These are phyloP conservation scores for Antheraea pernyi DNA, from an alignment of 1,140 invertebrate genomes.

Conservation along the genomic window DNA sequence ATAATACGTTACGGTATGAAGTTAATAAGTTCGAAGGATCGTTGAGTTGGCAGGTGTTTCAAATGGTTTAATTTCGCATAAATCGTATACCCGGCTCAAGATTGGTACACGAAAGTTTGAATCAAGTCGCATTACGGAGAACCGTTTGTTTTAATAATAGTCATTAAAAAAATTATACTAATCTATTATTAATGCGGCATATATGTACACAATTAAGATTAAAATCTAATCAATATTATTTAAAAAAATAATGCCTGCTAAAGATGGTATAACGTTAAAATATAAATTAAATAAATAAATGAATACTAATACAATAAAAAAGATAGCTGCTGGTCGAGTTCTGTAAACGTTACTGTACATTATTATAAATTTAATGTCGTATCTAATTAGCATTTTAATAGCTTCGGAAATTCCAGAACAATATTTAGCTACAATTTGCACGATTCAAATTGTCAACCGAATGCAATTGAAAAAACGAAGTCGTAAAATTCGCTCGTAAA, in stretches of 20 bases:
- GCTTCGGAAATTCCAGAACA: constrained; percentile 44
- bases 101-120: constrained; percentile 53
- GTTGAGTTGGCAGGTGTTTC: constrained; percentile 53
- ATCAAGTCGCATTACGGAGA: constrained; percentile 30
- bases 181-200: too few relatives aligned
- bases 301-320: background rate
- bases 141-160: background rate
- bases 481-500: constrained; percentile 74
- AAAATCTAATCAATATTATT: background rate
- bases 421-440: constrained; percentile 72
- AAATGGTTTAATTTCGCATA: constrained; percentile 72
- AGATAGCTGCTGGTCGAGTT: constrained; percentile 9
- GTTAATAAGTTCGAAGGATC: constrained; percentile 16
- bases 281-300: background rate
- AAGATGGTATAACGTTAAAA: background rate
- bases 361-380: constrained; percentile 47
- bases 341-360: constrained; percentile 18
- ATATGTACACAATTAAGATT: background rate
- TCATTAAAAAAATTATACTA: too few relatives aligned
- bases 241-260: background rate
- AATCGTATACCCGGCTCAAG: constrained; percentile 45
- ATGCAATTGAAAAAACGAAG: constrained; percentile 64
- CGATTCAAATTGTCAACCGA: constrained; percentile 61
- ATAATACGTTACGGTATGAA: constrained; percentile 9
- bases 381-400: constrained; percentile 68